Percentiles rank a stretch among this genome's conserved stretches.
Evolutionary conservation across 2,888 invertebrate species (phyloP).

Genomic region (Eulithis testata): DNA sequence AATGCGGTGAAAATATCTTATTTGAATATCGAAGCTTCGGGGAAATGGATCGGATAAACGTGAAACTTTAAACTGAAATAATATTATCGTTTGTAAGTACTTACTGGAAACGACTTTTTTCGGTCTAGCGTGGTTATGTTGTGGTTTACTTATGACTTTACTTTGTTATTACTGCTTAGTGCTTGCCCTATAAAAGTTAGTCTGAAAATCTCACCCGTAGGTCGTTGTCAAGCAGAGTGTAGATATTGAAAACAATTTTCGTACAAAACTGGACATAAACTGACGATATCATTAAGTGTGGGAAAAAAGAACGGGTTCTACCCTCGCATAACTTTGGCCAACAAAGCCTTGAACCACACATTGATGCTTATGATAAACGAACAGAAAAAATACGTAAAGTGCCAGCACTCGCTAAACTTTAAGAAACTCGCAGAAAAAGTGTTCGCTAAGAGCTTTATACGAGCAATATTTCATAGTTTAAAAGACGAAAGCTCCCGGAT

Average conservation of each 20-base stretch:
- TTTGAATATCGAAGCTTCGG: conserved; percentile 66
- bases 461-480: conserved; percentile 64
- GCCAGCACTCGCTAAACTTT: conserved; percentile 53
- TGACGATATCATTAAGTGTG: conserved; percentile 35
- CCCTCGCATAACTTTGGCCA: conserved; percentile 35
- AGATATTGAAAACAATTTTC: conserved; percentile 19
- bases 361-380: conserved; percentile 44
- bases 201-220: conserved; percentile 7
- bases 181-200: conserved; percentile 11
- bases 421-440: conserved; percentile 53
- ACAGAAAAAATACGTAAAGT: conserved; percentile 52
- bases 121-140: conserved; percentile 44
- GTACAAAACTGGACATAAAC: conserved; percentile 31
- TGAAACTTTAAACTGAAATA: conserved; percentile 75
- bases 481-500: conserved; percentile 56
- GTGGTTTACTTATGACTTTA: conserved; percentile 35
- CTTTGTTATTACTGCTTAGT: conserved; percentile 17
- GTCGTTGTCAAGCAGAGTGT: background rate
- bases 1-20: conserved; percentile 65
- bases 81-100: conserved; percentile 63
- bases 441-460: conserved; percentile 60
- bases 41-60: conserved; percentile 70
- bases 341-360: conserved; percentile 43
- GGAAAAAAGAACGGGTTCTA: conserved; percentile 27
- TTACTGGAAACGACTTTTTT: conserved; percentile 47